Evolutionary conservation across 2,797 vertebrate genomes (phyloP).

Genomic region (Catostomus latipinnis): DNA sequence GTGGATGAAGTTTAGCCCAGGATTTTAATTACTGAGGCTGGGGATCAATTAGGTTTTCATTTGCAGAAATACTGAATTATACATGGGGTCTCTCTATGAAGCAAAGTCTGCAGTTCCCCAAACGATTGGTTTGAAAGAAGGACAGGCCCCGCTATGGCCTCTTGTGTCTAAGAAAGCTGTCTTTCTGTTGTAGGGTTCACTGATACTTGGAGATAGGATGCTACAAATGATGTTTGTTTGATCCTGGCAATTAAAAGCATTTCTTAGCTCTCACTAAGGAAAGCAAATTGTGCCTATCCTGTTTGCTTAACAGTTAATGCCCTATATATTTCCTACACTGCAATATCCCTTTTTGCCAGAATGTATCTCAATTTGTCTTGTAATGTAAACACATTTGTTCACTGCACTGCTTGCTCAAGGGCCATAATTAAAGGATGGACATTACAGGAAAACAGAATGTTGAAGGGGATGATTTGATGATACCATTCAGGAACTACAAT

Average conservation of each 20-base stretch:
- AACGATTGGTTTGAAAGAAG: constrained; percentile 47
- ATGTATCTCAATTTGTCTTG: constrained; percentile 18
- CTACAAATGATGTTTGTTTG: constrained; percentile 14
- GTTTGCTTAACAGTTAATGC: neutral
- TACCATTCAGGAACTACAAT: neutral
- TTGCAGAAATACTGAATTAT: constrained; percentile 63
- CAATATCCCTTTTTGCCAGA: neutral
- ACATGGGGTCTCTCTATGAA: constrained; percentile 54
- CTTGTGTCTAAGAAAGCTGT: constrained; percentile 15
- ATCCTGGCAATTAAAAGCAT: constrained; percentile 18
- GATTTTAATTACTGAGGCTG: constrained; percentile 65
- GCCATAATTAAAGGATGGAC: constrained; percentile 6
- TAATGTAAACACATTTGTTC: constrained; percentile 38
- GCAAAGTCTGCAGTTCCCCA: constrained; percentile 46
- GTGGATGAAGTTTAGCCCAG: constrained; percentile 66
- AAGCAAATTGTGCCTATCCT: neutral
- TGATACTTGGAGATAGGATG: constrained; percentile 13
- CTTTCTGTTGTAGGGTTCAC: neutral
- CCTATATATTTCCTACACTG: neutral
- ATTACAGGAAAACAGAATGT: constrained; percentile 14
- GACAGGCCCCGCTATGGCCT: constrained; percentile 31
- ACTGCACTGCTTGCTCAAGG: constrained; percentile 11
- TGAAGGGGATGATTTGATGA: constrained; percentile 15
- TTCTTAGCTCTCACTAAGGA: neutral
- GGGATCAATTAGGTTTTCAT: constrained; percentile 65